A percentile compares a stretch with the other conserved stretches of the same genome.
Conservation (phyloP, 2,113 vertebrate genomes). For the Manacus vitellinus region DNA sequence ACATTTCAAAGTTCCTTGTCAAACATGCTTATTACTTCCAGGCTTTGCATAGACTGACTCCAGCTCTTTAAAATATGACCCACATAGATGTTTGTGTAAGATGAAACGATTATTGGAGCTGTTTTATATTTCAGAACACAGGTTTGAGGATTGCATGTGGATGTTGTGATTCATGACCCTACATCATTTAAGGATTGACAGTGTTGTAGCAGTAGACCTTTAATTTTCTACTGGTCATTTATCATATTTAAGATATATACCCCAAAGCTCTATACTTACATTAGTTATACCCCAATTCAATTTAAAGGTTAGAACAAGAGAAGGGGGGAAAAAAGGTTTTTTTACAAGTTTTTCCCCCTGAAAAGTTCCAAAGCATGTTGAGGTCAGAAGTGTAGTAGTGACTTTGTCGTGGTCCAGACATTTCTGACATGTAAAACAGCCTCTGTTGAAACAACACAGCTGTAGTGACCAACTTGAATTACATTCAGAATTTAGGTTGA, state of each 20-base stretch:
- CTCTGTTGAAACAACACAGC: neutral
- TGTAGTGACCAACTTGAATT: neutral
- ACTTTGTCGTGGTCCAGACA: neutral
- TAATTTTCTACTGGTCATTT: neutral
- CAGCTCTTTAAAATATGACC: neutral
- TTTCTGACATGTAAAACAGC: neutral
- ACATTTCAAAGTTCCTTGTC: neutral
- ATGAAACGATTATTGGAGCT: neutral
- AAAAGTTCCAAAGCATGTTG: neutral
- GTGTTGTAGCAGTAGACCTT: neutral
- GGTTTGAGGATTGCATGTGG: neutral
- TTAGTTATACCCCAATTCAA: neutral
- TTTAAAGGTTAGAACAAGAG: neutral
- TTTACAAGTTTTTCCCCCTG: neutral
- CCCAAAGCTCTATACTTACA: neutral
- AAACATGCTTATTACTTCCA: neutral
- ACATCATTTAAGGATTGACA: neutral
- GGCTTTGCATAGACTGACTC: neutral
- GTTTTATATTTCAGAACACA: neutral
- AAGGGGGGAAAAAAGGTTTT: fast-evolving
- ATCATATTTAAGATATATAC: neutral
- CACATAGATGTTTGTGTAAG: neutral
- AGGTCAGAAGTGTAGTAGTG: neutral
- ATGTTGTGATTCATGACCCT: neutral
- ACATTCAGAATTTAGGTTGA: neutral